phyloP scores from a whole-genome alignment of 2,888 invertebrate species.

The Lasioglossum villosulum region DNA sequence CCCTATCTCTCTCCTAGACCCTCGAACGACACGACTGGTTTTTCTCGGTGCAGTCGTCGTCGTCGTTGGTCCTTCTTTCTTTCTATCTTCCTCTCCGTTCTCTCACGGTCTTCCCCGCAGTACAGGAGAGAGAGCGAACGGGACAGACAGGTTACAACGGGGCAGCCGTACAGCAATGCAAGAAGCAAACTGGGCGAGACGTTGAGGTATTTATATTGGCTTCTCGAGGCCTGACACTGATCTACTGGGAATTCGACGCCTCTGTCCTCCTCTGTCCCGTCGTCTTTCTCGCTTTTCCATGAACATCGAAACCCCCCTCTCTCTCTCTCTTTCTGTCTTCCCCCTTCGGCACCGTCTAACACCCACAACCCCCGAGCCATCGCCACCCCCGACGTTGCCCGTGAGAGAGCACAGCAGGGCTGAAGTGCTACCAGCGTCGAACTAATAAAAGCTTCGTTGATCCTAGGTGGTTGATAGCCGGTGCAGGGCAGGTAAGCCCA shows the following conservation, averaged over 20 bases:
- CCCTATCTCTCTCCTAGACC: not conserved
- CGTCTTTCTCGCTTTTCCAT: constrained; percentile 63
- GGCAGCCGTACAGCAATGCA: constrained; percentile 67
- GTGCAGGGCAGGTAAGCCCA: constrained; percentile 16
- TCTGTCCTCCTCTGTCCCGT: constrained; percentile 57
- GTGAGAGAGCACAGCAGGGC: constrained; percentile 28
- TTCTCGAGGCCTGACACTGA: constrained; percentile 83
- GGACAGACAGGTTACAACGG: constrained; percentile 70
- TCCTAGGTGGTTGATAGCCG: constrained; percentile 60
- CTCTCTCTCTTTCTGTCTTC: not conserved
- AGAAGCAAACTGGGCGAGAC: constrained; percentile 74
- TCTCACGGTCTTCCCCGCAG: not conserved
- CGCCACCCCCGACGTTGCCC: constrained; percentile 3
- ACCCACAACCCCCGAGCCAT: not conserved
- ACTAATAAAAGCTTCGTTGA: constrained; percentile 78
- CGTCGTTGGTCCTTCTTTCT: not conserved
- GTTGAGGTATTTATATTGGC: constrained; percentile 84
- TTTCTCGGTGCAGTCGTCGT: not conserved
- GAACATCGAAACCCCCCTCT: constrained; percentile 40
- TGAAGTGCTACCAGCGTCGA: constrained; percentile 67
- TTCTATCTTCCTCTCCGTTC: not conserved
- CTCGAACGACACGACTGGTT: not conserved
- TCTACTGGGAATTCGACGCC: constrained; percentile 82
- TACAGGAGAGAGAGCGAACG: constrained; percentile 67
- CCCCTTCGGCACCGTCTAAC: not conserved